These are phyloP conservation scores for Brachypalpus laphriformis DNA, from an alignment of 2,888 invertebrate genomes.

Conservation along the genomic window DNA sequence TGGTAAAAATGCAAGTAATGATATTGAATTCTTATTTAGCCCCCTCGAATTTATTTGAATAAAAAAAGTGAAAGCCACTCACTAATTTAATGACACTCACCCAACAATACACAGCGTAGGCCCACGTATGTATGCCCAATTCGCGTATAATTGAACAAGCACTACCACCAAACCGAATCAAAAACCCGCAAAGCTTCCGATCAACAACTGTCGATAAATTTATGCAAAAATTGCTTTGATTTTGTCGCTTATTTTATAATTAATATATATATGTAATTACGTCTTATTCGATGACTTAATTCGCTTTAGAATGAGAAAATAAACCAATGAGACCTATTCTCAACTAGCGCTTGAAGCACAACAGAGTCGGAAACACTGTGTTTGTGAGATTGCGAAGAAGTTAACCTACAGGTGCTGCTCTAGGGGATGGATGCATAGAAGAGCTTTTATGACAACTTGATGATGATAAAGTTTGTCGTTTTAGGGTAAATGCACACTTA, in stretches of 20 bases:
- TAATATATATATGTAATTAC: neutral
- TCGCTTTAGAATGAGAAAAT: neutral
- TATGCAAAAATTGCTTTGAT: neutral
- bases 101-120: neutral
- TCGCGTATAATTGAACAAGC: neutral
- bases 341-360: neutral
- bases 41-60: neutral
- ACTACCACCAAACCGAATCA: neutral
- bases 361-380: neutral
- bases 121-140: neutral
- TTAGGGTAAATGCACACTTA: neutral
- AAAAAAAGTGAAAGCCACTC: slow-evolving; percentile 5
- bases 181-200: neutral
- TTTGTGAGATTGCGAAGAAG: neutral
- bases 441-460: neutral
- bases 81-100: slow-evolving; percentile 10
- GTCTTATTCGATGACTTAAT: neutral
- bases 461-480: neutral
- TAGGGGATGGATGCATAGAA: neutral
- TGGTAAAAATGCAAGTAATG: neutral
- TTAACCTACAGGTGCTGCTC: neutral
- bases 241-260: neutral
- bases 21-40: neutral
- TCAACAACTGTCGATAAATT: neutral
- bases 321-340: neutral